These are phyloP conservation scores for Anguilla obscura DNA, from an alignment of 2,797 vertebrate genomes.

Conservation along the genomic window DNA sequence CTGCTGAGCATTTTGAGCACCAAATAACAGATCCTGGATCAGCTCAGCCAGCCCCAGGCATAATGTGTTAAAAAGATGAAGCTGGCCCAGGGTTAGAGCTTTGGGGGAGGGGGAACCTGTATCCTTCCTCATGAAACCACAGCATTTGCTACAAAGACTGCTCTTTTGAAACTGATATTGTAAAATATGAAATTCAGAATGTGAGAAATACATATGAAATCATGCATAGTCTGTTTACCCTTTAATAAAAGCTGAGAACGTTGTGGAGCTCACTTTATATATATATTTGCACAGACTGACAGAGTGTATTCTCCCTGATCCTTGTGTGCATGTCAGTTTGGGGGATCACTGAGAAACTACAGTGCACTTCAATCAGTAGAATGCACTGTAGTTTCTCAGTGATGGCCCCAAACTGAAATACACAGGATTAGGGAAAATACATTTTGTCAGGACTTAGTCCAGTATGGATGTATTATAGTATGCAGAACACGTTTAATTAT, in stretches of 20 bases:
- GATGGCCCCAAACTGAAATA: neutral
- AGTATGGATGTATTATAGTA: neutral
- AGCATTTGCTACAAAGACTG: neutral
- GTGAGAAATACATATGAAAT: neutral
- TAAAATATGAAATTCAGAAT: conserved; percentile 5
- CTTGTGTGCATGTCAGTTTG: neutral
- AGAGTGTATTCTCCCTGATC: neutral
- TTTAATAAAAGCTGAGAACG: neutral
- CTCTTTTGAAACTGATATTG: neutral
- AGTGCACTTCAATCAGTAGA: neutral
- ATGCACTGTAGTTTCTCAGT: neutral
- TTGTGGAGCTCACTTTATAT: neutral
- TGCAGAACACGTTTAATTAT: neutral
- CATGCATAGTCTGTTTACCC: neutral
- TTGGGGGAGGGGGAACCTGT: neutral
- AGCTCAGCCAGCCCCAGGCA: neutral
- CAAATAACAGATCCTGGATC: conserved; percentile 14
- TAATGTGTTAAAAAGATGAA: neutral
- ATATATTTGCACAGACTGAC: neutral
- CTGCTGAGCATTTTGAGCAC: conserved; percentile 60
- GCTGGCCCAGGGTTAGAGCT: neutral
- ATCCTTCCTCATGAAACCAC: neutral
- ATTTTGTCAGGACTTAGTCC: neutral
- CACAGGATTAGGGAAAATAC: neutral
- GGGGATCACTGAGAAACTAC: neutral